These are phyloP conservation scores for Siderastrea radians DNA, from an alignment of 92 coral and sea anemone species.

Conservation along the genomic window DNA sequence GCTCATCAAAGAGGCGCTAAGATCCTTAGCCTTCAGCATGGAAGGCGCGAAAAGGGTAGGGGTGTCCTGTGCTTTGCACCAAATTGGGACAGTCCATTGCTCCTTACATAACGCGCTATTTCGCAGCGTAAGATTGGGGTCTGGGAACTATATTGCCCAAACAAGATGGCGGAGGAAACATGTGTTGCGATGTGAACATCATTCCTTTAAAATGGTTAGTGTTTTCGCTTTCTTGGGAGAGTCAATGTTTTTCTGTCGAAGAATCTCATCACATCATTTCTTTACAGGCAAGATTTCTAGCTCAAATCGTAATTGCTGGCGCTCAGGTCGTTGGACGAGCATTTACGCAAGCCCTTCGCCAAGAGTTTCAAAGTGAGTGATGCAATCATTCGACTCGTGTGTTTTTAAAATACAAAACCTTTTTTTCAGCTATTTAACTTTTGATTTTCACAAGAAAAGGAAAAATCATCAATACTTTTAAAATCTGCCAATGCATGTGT, in stretches of 20 bases:
- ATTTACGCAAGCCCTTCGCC: slow-evolving; percentile 96
- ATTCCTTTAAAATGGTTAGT: slow-evolving; percentile 27
- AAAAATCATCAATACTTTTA: no score
- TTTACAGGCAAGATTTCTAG: slow-evolving; percentile 91
- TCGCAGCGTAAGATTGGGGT: no score
- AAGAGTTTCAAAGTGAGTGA: slow-evolving; percentile 97
- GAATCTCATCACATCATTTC: neutral
- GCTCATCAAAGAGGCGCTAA: no score
- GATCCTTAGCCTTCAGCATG: no score
- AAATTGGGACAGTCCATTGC: no score
- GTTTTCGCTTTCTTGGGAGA: neutral
- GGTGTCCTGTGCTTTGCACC: no score
- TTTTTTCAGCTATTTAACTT: neutral
- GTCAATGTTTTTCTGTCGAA: neutral
- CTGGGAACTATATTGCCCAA: slow-evolving; percentile 23
- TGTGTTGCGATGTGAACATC: neutral
- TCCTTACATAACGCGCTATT: no score
- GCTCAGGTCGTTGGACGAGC: slow-evolving; percentile 98
- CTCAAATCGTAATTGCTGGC: slow-evolving; percentile 95
- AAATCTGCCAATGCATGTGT: no score
- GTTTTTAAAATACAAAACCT: neutral
- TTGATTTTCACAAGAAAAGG: neutral
- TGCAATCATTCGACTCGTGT: slow-evolving; percentile 12
- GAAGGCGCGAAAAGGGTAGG: no score
- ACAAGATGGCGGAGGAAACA: slow-evolving; percentile 37